Percentiles rank a stretch among this genome's conserved stretches.
phyloP scores from a whole-genome alignment of 2,888 invertebrate genomes.

The Rhaphigaster nebulosa region DNA sequence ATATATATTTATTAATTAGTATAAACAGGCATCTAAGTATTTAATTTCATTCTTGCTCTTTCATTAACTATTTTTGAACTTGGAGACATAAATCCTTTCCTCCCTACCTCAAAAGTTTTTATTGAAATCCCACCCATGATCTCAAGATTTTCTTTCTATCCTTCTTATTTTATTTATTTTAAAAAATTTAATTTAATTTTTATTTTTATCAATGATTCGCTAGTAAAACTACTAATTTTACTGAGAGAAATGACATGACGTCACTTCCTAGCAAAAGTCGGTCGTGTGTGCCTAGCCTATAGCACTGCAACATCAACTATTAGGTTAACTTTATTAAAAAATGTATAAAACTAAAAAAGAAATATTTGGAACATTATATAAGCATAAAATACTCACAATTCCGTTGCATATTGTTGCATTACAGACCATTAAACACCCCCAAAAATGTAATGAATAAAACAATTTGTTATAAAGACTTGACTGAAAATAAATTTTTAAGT shows the following conservation, averaged over 20 bases:
- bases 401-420: slow-evolving; percentile 48
- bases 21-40: background rate
- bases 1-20: too few relatives aligned
- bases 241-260: too few relatives aligned
- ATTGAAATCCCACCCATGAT: background rate
- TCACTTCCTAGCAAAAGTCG: too few relatives aligned
- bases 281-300: too few relatives aligned
- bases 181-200: too few relatives aligned
- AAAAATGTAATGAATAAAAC: background rate
- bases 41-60: background rate
- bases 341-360: background rate
- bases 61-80: background rate
- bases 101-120: background rate
- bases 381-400: background rate
- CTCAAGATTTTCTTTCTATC: too few relatives aligned
- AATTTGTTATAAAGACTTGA: slow-evolving; percentile 24
- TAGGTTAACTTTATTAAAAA: background rate
- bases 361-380: background rate
- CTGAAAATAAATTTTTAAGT: slow-evolving; percentile 1
- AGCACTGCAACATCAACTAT: background rate
- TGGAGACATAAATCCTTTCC: background rate
- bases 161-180: too few relatives aligned
- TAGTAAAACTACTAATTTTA: too few relatives aligned
- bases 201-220: too few relatives aligned
- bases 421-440: background rate